These are phyloP conservation scores for Trematomus bernacchii DNA, from an alignment of 2,797 vertebrate species.

Conservation along the genomic window DNA sequence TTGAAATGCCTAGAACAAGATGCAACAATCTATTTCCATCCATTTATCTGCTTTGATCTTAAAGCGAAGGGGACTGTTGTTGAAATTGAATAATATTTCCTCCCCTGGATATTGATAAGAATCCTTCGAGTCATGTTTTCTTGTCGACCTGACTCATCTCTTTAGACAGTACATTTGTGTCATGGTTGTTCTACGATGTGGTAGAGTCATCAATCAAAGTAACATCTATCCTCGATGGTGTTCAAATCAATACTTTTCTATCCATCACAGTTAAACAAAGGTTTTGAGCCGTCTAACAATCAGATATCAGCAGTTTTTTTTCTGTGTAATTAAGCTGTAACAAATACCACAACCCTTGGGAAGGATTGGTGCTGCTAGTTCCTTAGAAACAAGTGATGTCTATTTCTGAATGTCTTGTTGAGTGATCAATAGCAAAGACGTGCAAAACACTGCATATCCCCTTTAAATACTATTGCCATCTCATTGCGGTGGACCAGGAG, in stretches of 20 bases:
- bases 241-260: neutral
- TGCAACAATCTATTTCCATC: constrained; percentile 7
- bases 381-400: neutral
- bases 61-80: neutral
- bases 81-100: neutral
- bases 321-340: neutral
- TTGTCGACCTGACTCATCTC: neutral
- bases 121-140: neutral
- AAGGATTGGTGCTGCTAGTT: constrained; percentile 7
- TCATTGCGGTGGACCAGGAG: constrained; percentile 32
- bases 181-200: neutral
- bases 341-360: neutral
- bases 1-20: neutral
- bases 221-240: neutral
- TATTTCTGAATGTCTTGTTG: constrained; percentile 8
- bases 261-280: neutral
- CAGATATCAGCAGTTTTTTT: neutral
- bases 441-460: constrained; percentile 27
- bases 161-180: neutral
- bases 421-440: constrained; percentile 21
- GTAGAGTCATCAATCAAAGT: neutral
- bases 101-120: neutral
- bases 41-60: constrained; percentile 7
- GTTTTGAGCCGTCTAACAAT: neutral
- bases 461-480: constrained; percentile 45